Evolutionary conservation across 92 coral and sea anemone genomes (phyloP).

Genomic region (Palythoa grandiflora): DNA sequence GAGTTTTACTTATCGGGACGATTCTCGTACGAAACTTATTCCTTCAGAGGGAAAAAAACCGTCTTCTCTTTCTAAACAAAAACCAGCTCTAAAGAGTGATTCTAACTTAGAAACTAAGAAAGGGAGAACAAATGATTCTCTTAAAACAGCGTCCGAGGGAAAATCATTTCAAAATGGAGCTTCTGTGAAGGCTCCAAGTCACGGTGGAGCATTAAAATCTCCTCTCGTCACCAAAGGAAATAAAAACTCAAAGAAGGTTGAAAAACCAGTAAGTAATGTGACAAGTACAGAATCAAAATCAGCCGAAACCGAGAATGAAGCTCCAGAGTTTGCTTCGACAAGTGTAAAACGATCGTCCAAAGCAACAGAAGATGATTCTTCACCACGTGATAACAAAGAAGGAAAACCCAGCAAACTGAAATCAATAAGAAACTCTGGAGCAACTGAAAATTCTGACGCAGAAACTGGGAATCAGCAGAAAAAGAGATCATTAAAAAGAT

Average conservation of each 20-base stretch:
- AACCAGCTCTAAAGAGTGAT: neutral
- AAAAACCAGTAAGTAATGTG: neutral
- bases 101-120: neutral
- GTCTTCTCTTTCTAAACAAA: neutral
- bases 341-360: neutral
- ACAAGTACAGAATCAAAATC: neutral
- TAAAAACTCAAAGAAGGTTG: neutral
- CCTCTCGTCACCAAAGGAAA: neutral
- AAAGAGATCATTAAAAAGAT: neutral
- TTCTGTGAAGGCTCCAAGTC: neutral
- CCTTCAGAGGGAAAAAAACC: neutral
- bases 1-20: neutral
- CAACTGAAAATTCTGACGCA: neutral
- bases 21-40: conserved; percentile 12
- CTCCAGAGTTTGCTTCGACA: conserved; percentile 24
- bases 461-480: neutral
- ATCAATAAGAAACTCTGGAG: neutral
- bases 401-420: neutral
- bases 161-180: neutral
- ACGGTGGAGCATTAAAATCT: neutral
- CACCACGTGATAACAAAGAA: conserved; percentile 8
- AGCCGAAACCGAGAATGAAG: neutral
- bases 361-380: neutral
- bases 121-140: neutral
- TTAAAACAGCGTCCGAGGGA: neutral